Conservation (phyloP, 2,113 vertebrate species). For the Cochlearius cochlearius region DNA sequence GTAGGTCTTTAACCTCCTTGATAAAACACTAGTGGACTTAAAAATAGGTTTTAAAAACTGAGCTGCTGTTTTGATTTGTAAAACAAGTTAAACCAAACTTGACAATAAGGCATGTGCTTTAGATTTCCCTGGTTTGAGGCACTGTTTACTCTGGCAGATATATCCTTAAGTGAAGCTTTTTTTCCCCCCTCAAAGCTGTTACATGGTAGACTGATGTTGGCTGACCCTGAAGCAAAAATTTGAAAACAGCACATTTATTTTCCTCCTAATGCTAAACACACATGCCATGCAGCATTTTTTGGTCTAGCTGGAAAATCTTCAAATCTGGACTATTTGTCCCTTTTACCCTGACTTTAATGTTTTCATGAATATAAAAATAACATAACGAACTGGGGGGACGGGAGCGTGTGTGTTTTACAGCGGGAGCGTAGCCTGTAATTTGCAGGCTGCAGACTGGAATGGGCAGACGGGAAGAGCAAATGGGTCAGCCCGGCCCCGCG, state of each 20-base stretch:
- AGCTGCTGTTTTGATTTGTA: constrained; percentile 71
- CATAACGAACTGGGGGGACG: neutral
- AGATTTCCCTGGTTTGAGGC: constrained; percentile 72
- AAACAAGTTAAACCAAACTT: constrained; percentile 75
- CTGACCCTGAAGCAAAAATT: constrained; percentile 72
- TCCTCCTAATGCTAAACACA: constrained; percentile 66
- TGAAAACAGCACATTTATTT: constrained; percentile 75
- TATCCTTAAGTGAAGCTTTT: constrained; percentile 64
- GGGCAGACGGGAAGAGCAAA: neutral
- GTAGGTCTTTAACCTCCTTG: constrained; percentile 32
- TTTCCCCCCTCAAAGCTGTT: constrained; percentile 65
- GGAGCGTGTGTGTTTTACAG: neutral
- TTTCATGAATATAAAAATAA: constrained; percentile 47
- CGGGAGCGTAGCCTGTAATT: neutral
- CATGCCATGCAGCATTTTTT: constrained; percentile 59
- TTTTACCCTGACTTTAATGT: constrained; percentile 43
- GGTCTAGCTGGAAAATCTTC: constrained; percentile 62
- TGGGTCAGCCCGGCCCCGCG: neutral
- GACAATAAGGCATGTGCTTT: constrained; percentile 77
- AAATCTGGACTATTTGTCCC: constrained; percentile 56
- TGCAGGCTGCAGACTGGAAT: neutral
- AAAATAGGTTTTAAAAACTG: constrained; percentile 66
- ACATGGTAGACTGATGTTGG: constrained; percentile 66
- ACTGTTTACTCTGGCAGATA: constrained; percentile 76
- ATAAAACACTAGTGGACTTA: constrained; percentile 58